Base-by-base conservation (phyloP, 1,140 invertebrate species). In the Drosophila auraria region DNA sequence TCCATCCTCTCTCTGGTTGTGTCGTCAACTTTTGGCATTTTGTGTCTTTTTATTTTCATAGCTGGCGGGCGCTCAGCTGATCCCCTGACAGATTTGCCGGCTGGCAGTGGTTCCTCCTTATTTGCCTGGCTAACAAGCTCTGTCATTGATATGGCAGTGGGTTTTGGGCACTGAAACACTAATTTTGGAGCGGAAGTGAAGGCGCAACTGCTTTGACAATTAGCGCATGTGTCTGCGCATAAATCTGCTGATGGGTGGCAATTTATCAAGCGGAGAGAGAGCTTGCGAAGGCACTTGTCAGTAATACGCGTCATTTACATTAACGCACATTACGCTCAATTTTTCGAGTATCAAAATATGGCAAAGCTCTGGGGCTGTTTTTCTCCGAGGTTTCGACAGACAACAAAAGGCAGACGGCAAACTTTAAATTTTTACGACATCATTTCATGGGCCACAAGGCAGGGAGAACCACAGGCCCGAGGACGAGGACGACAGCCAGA, bases 281-380 rank as follows among this genome's bases (percentile, higher is more conserved):
- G 73, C 66, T 83, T 2, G 33, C 3, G 9, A 30, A 9, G 75
- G 75, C 81, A 91, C 89, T 91, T 91, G 87, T 91, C 83, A 91
- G 83, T 87, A 91, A 91, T 91, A 91, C 89, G 87, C 89, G 89
- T 70, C 87, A 91, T 91, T 91, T 91, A 83, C 87, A 91, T 91
- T 91, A 91, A 91, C 69, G 87, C 83, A 91, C 89, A 91, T 91
- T 91, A 91, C 78, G 79, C 86, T 86, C 76, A 72, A 91, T 77
- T 90, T 91, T 89, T 82, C 75, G 73, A 89, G 86, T 82, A 80
- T 76, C 61, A 90, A 89, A 90, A 90, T 90, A 82, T 89, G 83
- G 71, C 74, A 72, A 68, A 69, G 58, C 65, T 71, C 40, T 42
- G 44, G 42, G 38, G 62, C 8, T 59, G 62, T 61, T 60, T 65